Conservation (phyloP, 2,797 vertebrate genomes). For the Alosa sapidissima region DNA sequence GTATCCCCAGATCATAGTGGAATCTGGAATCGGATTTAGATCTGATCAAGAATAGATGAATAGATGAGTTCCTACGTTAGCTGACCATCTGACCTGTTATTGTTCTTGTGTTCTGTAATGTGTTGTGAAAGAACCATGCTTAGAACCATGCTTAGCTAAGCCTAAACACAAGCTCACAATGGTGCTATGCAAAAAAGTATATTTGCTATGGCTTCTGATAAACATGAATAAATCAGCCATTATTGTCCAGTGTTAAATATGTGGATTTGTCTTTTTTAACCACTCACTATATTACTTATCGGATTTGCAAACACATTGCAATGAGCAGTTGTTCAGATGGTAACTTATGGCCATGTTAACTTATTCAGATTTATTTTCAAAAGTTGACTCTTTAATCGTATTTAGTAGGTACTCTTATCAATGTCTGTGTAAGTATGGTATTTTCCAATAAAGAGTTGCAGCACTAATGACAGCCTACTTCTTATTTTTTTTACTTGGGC, state of each 20-base stretch:
- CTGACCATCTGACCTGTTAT: not conserved
- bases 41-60: not conserved
- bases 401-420: not conserved
- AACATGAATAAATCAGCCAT: not conserved
- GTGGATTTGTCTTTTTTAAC: not conserved
- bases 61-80: not conserved
- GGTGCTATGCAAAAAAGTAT: slow-evolving; percentile 46
- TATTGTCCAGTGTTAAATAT: not conserved
- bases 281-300: not conserved
- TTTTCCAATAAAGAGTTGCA: slow-evolving; percentile 9
- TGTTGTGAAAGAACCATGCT: not conserved
- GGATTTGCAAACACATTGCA: not conserved
- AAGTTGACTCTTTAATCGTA: not conserved
- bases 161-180: slow-evolving; percentile 33
- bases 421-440: not conserved
- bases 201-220: not conserved
- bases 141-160: not conserved
- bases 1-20: not conserved
- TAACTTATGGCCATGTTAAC: not conserved
- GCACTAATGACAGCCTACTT: not conserved
- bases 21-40: not conserved
- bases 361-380: not conserved
- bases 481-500: not conserved
- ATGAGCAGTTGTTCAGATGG: not conserved
- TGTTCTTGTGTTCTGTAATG: not conserved